Evolutionary conservation across 2,113 vertebrate genomes (phyloP).

Genomic region (Tretioscincus oriximinensis): DNA sequence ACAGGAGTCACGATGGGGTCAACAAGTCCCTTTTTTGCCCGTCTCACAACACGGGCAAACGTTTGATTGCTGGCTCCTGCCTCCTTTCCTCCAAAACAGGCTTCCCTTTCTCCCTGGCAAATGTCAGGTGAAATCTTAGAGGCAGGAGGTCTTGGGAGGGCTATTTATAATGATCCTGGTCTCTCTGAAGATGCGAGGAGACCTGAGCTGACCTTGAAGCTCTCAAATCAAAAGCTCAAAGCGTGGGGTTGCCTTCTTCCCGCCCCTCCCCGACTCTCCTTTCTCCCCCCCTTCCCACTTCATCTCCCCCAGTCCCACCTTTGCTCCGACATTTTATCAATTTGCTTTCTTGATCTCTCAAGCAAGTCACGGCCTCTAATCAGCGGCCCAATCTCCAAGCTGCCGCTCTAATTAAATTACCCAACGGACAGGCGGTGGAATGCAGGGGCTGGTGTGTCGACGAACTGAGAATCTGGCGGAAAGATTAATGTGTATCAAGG

Average conservation of each 20-base stretch:
- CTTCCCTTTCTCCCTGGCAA: not conserved
- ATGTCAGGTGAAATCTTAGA: not conserved
- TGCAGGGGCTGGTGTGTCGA: slow-evolving; percentile 57
- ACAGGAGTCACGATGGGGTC: not conserved
- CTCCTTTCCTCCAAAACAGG: not conserved
- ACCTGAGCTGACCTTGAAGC: slow-evolving; percentile 88
- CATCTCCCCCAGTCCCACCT: slow-evolving; percentile 70
- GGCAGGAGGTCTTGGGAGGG: slow-evolving; percentile 14
- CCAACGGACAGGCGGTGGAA: slow-evolving; percentile 70
- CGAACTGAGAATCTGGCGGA: slow-evolving; percentile 41
- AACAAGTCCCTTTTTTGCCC: not conserved
- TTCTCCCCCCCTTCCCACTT: slow-evolving; percentile 71
- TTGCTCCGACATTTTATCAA: slow-evolving; percentile 89
- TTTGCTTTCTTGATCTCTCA: slow-evolving; percentile 94
- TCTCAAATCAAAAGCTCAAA: slow-evolving; percentile 77
- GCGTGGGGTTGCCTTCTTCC: slow-evolving; percentile 68
- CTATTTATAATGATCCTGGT: slow-evolving; percentile 65
- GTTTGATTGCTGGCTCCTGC: too few relatives aligned
- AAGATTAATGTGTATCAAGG: slow-evolving; percentile 33
- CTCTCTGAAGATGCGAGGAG: slow-evolving; percentile 84
- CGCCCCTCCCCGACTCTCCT: slow-evolving; percentile 78
- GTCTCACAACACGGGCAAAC: too few relatives aligned
- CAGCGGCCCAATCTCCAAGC: slow-evolving; percentile 77
- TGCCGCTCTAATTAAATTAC: slow-evolving; percentile 81
- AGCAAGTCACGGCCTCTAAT: slow-evolving; percentile 93